A percentile compares a stretch with the other conserved stretches of the same genome.
These are phyloP conservation scores for Netelia inedita DNA, from an alignment of 2,888 invertebrate species.

Conservation along the genomic window DNA sequence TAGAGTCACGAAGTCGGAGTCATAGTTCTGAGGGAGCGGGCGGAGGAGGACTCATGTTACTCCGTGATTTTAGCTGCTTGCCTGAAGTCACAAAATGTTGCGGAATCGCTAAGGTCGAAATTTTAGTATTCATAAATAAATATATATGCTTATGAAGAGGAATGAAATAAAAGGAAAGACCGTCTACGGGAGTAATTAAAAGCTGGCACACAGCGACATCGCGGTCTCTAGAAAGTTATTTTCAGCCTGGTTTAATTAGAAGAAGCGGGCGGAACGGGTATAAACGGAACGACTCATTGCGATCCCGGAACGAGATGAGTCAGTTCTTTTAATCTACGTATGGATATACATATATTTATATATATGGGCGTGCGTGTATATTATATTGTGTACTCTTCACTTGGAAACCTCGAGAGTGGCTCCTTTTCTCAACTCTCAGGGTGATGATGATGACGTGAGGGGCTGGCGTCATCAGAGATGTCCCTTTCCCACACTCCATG, in stretches of 20 bases:
- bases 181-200: slow-evolving; percentile 83
- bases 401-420: slow-evolving; percentile 60
- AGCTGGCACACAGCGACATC: slow-evolving; percentile 72
- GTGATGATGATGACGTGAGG: slow-evolving; percentile 77
- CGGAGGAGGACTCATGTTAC: too few relatives aligned
- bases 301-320: slow-evolving; percentile 82
- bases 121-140: background rate
- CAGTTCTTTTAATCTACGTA: slow-evolving; percentile 75
- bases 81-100: too few relatives aligned
- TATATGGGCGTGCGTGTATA: background rate
- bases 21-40: too few relatives aligned
- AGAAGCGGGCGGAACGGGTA: slow-evolving; percentile 74
- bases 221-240: slow-evolving; percentile 79
- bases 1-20: too few relatives aligned
- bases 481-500: slow-evolving; percentile 82
- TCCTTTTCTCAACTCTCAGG: slow-evolving; percentile 51
- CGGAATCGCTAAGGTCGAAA: too few relatives aligned
- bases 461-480: slow-evolving; percentile 79
- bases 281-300: slow-evolving; percentile 79
- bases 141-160: slow-evolving; percentile 1
- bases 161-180: slow-evolving; percentile 46
- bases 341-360: background rate
- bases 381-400: slow-evolving; percentile 44
- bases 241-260: slow-evolving; percentile 82
- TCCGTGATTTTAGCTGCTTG: too few relatives aligned